Conservation (phyloP, 2,113 vertebrate genomes). For the Axis porcinus region DNA sequence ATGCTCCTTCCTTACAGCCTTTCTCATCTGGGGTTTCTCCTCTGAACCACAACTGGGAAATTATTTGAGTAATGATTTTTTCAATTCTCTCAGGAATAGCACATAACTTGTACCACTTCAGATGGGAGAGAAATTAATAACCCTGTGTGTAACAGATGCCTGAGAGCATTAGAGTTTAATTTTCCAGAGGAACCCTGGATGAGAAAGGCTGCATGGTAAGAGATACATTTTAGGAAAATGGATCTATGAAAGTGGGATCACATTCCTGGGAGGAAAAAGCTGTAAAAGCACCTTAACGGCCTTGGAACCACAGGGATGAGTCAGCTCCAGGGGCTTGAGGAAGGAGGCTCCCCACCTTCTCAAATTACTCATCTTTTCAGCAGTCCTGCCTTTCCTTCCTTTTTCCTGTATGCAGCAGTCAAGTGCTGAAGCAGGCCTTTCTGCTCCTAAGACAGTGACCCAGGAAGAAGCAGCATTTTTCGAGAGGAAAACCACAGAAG, state of each 20-base stretch:
- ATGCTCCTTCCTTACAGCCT: neutral
- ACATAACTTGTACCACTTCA: neutral
- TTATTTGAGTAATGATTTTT: conserved; percentile 17
- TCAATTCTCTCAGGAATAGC: neutral
- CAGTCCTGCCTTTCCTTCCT: neutral
- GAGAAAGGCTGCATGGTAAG: neutral
- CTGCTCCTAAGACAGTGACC: neutral
- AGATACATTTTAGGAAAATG: neutral
- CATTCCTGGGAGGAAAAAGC: neutral
- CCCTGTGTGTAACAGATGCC: neutral
- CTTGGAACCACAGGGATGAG: neutral
- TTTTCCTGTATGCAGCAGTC: neutral
- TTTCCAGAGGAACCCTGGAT: neutral
- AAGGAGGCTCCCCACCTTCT: neutral
- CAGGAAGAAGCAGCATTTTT: neutral
- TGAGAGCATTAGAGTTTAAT: neutral
- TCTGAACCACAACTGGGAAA: conserved; percentile 1
- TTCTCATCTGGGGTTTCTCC: neutral
- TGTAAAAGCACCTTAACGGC: neutral
- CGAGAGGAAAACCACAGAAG: neutral
- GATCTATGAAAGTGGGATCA: neutral
- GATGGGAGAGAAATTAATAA: conserved; percentile 33
- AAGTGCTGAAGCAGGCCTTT: neutral
- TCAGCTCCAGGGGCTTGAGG: neutral
- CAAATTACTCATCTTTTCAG: neutral